Evolutionary conservation across 2,888 invertebrate species (phyloP), one percentile per base, ranked within the genome.

Genomic region (Scaptomyza cyrtandrae): DNA sequence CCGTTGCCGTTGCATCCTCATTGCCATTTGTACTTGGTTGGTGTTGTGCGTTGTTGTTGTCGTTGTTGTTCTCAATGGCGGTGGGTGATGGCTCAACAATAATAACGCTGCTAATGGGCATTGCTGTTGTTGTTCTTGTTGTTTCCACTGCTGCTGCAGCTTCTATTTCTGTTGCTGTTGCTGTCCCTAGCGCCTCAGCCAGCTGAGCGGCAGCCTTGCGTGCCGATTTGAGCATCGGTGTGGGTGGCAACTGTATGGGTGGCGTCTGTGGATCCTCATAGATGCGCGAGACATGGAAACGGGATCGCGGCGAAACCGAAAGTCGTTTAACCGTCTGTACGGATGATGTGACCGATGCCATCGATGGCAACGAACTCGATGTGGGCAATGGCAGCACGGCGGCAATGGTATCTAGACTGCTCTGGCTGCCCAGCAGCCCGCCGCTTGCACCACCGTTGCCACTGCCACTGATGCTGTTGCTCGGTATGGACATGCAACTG

Each of bases 201-300:
- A 72, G 61, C 44, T 65, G 65, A n/a, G 73, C 68, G 10, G 72
- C 71, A 0, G 71, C 81, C 44, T 86, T 86, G 16, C 79, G 71
- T 0, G 74, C 73, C 33, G 75, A 77, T 31, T 83, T 89, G 0
- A 85, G 62, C 74, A 90, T 88, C 3, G 90, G 91, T 10, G 90
- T 89, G 41, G 91, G 90, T 49, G 92, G 90, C 65, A 88, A 77
- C 58, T 86, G 80, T 6, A 91, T 78, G 55, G 91, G 90, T 46
- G 91, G 90, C 75, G 91, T 91, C 55, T 90, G 83, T 5, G 91
- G 91, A 83, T 91, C 91, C 75, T 91, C 91, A 58, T 91, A 91
- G 63, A 91, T 91, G 55, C 91, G 90, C 41, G 86, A 89, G 16
- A 91, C 91, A 60, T 90, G 88, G 69, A 91, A 91, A 31, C 91